Conservation (phyloP, 2,113 vertebrate genomes). For the Phodopus roborovskii region DNA sequence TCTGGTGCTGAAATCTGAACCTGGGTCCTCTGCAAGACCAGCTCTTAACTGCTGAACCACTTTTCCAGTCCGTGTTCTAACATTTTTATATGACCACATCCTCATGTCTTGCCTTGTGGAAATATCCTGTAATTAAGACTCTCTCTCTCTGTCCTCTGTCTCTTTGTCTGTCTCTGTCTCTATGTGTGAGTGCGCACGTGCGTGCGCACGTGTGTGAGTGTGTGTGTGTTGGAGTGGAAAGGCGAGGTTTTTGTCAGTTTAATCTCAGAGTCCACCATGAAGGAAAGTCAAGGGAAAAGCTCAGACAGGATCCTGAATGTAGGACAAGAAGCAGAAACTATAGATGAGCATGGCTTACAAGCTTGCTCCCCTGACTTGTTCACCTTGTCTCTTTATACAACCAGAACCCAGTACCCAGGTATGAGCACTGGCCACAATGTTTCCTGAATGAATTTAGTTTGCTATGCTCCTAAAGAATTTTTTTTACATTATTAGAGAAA, state of each 20-base stretch:
- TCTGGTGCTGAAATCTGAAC: background rate
- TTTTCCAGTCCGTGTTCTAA: background rate
- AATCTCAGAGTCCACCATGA: background rate
- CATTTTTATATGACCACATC: background rate
- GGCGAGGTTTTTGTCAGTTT: background rate
- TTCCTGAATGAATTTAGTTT: background rate
- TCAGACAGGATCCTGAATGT: too few relatives aligned
- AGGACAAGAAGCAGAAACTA: background rate
- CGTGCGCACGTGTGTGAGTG: too few relatives aligned
- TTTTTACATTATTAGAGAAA: background rate
- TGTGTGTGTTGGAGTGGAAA: background rate
- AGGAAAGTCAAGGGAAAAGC: background rate
- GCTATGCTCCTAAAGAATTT: background rate
- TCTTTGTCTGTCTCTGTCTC: too few relatives aligned
- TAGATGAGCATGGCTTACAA: background rate
- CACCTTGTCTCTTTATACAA: background rate
- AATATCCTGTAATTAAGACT: background rate
- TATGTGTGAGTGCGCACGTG: too few relatives aligned
- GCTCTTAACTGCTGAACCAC: background rate
- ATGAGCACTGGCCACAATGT: background rate
- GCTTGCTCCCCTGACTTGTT: background rate
- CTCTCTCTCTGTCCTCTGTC: too few relatives aligned
- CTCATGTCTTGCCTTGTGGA: background rate
- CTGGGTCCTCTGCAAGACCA: background rate
- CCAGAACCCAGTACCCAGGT: background rate